Evolutionary conservation across 2,888 invertebrate species (phyloP), one percentile per base, ranked within the genome.

Genomic region (Pemphredon lugubris): DNA sequence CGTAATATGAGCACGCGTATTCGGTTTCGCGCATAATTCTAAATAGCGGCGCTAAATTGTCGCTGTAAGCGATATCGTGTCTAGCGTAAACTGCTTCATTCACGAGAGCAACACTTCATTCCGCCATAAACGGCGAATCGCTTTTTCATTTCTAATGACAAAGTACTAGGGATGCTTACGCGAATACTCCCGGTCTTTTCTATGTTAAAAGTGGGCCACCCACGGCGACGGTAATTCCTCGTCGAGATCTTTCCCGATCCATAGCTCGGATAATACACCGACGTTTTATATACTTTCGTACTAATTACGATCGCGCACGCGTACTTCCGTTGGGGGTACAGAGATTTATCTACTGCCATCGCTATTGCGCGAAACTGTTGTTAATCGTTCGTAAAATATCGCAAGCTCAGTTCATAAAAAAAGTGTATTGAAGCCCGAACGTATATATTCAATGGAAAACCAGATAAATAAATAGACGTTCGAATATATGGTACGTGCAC

Each of bases 1-100:
- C 82, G 82, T 83, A 80, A 82, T 79, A 73, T 75, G 81, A 79
- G 75, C 78, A 68, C 77, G 72, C 75, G 82, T 85, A 81, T 86
- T 84, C 75, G 81, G 78, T 85, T 86, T 85, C 86, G 79, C 77
- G 79, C 83, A 79, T 86, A 87, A 85, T 83, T 83, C 81, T 74
- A 82, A 77, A 81, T 75, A 77, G 79, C 81, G 82, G 79, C 77
- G 83, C 74, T 85, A 83, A 84, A 85, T 84, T 81, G 79, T 70
- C 69, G 54, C 72, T 78, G 82, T 79, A 83, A 83, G 75, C 77
- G 83, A 84, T 84, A 81, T 81, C 79, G 53, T 67, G 67, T 60
- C 65, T 55, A 58, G 53, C 65, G 69, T 73, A 75, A 72, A 79
- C 81, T 73, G 69, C 79, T 79, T 79, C 70, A 79, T 79, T 81